These are phyloP conservation scores for Alces alces DNA, from an alignment of 2,113 vertebrate species.

Conservation along the genomic window DNA sequence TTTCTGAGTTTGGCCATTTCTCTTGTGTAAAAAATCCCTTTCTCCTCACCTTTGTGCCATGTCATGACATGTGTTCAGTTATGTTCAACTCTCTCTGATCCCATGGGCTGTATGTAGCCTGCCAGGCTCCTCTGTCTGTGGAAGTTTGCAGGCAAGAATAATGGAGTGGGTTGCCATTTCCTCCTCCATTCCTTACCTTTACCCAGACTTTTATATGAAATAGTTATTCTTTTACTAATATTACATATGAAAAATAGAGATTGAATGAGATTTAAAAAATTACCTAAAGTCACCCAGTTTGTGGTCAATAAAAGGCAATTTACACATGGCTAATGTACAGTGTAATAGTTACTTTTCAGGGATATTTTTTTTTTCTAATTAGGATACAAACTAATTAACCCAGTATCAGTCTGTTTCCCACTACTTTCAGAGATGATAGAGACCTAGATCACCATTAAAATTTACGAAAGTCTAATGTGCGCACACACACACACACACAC, in stretches of 20 bases:
- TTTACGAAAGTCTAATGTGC: not conserved
- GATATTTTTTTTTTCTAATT: not conserved
- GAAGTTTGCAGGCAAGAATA: not conserved
- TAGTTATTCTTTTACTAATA: not conserved
- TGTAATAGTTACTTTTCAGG: not conserved
- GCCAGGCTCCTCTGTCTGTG: not conserved
- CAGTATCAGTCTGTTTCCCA: not conserved
- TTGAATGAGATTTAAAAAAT: not conserved
- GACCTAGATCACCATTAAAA: not conserved
- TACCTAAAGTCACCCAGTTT: not conserved
- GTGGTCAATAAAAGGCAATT: not conserved
- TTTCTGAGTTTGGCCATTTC: not conserved
- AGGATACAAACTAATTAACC: not conserved
- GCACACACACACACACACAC: accelerated
- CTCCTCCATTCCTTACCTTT: not conserved
- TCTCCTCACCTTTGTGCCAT: not conserved
- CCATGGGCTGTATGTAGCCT: not conserved
- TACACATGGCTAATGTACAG: not conserved
- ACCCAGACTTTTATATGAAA: not conserved
- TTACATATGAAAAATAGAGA: not conserved
- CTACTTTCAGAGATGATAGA: not conserved
- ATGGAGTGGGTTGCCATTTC: not conserved
- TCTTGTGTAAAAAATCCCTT: not conserved
- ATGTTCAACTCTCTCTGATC: not conserved
- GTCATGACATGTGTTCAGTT: not conserved